phyloP scores from a whole-genome alignment of 2,888 invertebrate species.

The Stramonita haemastoma region DNA sequence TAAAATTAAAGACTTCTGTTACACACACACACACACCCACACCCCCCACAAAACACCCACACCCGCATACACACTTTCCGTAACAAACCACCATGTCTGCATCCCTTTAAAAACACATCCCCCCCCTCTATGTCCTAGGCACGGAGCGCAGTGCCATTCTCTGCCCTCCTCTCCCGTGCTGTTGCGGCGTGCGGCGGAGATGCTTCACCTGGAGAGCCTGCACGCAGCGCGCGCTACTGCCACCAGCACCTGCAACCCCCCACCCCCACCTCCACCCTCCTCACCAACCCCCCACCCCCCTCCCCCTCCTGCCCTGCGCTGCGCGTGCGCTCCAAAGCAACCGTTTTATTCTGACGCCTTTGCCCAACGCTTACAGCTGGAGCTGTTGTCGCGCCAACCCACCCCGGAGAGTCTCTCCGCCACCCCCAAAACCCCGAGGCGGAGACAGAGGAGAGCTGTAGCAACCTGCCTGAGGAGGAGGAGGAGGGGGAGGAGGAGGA shows the following conservation, averaged over 20 bases:
- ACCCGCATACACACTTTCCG: no score
- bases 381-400: conserved; percentile 54
- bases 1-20: no score
- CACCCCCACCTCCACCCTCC: not conserved
- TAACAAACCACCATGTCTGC: no score
- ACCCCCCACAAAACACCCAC: no score
- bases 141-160: conserved; percentile 67
- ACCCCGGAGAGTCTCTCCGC: conserved; percentile 13
- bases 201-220: conserved; percentile 68
- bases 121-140: not conserved
- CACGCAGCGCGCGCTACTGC: conserved; percentile 60
- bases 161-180: conserved; percentile 73
- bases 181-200: conserved; percentile 68
- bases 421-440: conserved; percentile 27
- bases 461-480: not conserved
- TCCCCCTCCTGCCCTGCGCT: no score
- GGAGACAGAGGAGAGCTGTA: conserved; percentile 33
- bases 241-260: conserved; percentile 24
- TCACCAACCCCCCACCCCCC: no score
- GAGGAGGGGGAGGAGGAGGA: not conserved
- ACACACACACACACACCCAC: no score
- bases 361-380: conserved; percentile 60
- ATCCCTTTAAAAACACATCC: no score
- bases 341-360: conserved; percentile 50
- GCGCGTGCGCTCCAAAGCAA: not conserved